Base-by-base conservation (phyloP, 2,113 vertebrate species). In the Macquaria ambigua region DNA sequence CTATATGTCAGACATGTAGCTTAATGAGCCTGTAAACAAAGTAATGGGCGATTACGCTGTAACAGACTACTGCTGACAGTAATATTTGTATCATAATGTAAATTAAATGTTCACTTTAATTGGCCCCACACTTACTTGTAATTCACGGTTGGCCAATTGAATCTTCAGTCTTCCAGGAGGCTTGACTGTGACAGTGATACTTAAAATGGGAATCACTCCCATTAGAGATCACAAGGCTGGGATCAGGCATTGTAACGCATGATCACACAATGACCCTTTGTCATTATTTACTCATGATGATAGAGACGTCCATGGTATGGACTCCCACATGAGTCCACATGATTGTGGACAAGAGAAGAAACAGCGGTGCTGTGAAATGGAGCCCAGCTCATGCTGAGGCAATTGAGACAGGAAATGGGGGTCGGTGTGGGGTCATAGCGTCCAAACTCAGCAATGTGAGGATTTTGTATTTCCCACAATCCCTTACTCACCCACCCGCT, bases 361-460 rank as follows among this genome's bases (percentile, higher is more conserved):
- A 66, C 83, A 68, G 80, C 59, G 2, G 85, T 74, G 88, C 86
- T 86, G 85, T 79, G 77, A 89, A 87, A 90, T 87, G 72, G 89
- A 92, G 87, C 81, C 86, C 75, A 50, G 86, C 92, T 91, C 92
- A 92, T 10, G 90, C 92, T 88, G 89, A 91, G 93, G 84, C 89
- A 92, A 94, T 91, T 91, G 86, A 92, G 92, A 85, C 90, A 93
- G 93, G 93, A 94, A 94, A 92, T 94, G 88, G 92, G 91, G 94
- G 93, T 94, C 93, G 79, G 37, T 6, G 83, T 18, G 77, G 78
- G 90, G 93, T 94, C 93, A 87, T 6, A 80, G 82, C 83, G 7
- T 81, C 87, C 89, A 84, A 90, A 94, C 87, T 89, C 87, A 77
- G 75, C 86, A 89, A 81, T 84, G 64, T 77, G 77, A 85, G 86